Evolutionary conservation across 2,888 invertebrate species (phyloP).

Genomic region (Petrophora chlorosata): DNA sequence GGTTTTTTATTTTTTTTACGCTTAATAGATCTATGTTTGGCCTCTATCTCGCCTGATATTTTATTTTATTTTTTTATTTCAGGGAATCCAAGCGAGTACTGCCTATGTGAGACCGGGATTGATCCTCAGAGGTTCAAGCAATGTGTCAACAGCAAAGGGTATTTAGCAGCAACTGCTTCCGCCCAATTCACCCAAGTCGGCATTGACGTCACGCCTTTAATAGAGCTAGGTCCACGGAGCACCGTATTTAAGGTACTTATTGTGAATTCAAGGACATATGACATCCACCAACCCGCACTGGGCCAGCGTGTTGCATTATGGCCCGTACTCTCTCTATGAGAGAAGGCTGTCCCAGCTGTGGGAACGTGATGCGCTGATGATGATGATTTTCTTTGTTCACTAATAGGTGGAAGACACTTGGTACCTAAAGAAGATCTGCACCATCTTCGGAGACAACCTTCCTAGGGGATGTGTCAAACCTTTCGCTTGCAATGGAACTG

Average conservation of each 20-base stretch:
- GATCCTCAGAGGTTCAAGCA: conserved; percentile 12
- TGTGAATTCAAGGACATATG: too few species aligned
- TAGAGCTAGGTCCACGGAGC: conserved; percentile 23
- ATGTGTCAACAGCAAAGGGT: conserved; percentile 14
- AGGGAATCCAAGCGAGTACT: conserved; percentile 22
- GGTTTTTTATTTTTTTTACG: too few species aligned
- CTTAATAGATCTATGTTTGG: too few species aligned
- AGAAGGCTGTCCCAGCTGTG: not conserved
- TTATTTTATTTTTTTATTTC: too few species aligned
- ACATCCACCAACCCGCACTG: too few species aligned
- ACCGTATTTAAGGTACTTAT: conserved; percentile 22
- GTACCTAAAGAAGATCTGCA: conserved; percentile 58
- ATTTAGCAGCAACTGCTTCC: conserved; percentile 7
- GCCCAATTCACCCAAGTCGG: conserved; percentile 12
- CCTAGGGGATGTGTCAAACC: conserved; percentile 55
- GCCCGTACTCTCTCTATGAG: not conserved
- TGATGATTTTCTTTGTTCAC: not conserved
- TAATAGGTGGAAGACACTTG: conserved; percentile 44
- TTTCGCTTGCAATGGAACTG: conserved; percentile 24
- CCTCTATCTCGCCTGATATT: too few species aligned
- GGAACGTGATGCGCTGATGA: not conserved
- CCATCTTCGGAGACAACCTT: conserved; percentile 50
- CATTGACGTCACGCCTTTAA: conserved; percentile 22
- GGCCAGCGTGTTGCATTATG: too few species aligned
- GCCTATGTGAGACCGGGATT: conserved; percentile 25